Conservation (phyloP, 2,113 vertebrate genomes). For the Holacanthus passer region DNA sequence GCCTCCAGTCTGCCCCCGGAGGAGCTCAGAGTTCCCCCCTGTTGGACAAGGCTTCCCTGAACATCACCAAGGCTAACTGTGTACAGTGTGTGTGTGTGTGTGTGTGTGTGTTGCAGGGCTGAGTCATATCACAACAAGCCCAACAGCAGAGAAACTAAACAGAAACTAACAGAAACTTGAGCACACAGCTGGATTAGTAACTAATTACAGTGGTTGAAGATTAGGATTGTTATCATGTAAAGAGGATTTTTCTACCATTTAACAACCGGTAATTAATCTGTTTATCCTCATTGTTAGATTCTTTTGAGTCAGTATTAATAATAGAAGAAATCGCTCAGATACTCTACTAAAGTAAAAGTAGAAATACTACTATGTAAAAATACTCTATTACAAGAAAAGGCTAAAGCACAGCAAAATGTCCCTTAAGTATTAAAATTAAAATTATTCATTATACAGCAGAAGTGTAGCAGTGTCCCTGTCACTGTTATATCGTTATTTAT, state of each 20-base stretch:
- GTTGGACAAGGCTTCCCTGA: constrained; percentile 34
- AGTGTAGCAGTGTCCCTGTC: too few species aligned
- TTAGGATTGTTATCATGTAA: background rate
- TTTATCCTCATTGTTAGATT: background rate
- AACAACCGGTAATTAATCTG: background rate
- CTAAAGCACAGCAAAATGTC: too few species aligned
- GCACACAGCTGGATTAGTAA: background rate
- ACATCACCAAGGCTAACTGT: constrained; percentile 1
- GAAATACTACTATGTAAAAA: too few species aligned
- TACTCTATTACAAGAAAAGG: too few species aligned
- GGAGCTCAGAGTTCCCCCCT: constrained; percentile 24
- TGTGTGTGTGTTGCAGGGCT: background rate
- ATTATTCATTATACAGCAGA: too few species aligned
- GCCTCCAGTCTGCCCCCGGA: constrained; percentile 34
- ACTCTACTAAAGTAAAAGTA: background rate
- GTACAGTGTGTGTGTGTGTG: background rate
- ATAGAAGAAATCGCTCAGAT: background rate
- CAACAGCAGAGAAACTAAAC: background rate
- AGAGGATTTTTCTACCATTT: background rate
- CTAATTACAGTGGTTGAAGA: background rate
- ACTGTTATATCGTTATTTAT: too few species aligned
- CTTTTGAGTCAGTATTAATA: background rate
- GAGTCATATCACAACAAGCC: constrained; percentile 17
- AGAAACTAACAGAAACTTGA: background rate
- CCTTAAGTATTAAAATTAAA: too few species aligned